Percentiles rank a stretch among this genome's conserved stretches.
phyloP scores from a whole-genome alignment of 2,888 invertebrate genomes.

The Fragum fragum region DNA sequence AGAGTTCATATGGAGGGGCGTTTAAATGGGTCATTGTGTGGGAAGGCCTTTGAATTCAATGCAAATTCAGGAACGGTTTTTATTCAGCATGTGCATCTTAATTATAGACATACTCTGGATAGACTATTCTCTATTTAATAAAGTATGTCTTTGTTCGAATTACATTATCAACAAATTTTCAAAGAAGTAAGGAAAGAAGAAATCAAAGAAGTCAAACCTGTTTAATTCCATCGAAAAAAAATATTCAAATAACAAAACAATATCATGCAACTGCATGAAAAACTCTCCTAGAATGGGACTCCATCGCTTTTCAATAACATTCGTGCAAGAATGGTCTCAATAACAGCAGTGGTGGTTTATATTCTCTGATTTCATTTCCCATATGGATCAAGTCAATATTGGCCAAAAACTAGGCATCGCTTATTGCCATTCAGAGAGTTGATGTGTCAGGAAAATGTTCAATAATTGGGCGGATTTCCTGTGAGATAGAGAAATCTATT shows the following conservation, averaged over 20 bases:
- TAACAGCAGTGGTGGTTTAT: background rate
- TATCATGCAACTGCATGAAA: conserved; percentile 25
- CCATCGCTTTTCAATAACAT: conserved; percentile 21
- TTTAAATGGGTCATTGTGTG: too few species aligned
- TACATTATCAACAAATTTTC: too few species aligned
- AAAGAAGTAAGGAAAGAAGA: background rate
- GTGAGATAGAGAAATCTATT: conserved; percentile 20
- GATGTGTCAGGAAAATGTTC: conserved; percentile 30
- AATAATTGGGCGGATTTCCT: conserved; percentile 32
- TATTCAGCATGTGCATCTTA: too few species aligned
- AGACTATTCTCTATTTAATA: too few species aligned
- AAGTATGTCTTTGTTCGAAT: too few species aligned
- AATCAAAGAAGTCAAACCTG: conserved; percentile 14
- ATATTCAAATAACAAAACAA: background rate
- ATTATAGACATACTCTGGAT: too few species aligned
- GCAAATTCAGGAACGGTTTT: too few species aligned
- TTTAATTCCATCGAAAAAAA: background rate
- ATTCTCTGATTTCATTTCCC: conserved; percentile 29
- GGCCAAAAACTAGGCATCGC: conserved; percentile 25
- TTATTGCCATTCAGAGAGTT: conserved; percentile 24
- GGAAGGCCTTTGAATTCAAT: too few species aligned
- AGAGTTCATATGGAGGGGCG: too few species aligned
- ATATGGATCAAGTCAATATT: conserved; percentile 29
- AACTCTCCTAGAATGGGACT: background rate
- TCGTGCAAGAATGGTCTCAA: conserved; percentile 14